Percentiles rank a stretch among this genome's conserved stretches.
These are phyloP conservation scores for Bombus cullumanus DNA, from an alignment of 1,140 invertebrate genomes.

Conservation along the genomic window DNA sequence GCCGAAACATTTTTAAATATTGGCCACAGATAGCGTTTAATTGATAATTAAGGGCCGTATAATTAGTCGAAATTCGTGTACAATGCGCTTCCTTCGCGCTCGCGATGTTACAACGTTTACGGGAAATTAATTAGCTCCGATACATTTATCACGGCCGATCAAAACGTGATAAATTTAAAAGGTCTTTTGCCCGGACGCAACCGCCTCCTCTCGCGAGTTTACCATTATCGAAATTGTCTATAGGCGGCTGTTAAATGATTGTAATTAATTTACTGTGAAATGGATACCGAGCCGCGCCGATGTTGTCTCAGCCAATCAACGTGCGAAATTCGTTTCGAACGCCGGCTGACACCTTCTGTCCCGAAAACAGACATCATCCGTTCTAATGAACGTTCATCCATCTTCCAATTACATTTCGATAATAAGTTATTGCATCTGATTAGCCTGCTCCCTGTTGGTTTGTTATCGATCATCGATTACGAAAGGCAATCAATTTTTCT, in stretches of 20 bases:
- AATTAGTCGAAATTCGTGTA: constrained; percentile 52
- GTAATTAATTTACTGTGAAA: constrained; percentile 41
- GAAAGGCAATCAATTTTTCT: too few species aligned
- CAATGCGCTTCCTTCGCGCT: constrained; percentile 36
- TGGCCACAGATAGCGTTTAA: not conserved
- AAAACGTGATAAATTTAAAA: constrained; percentile 62
- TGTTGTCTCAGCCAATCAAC: constrained; percentile 1
- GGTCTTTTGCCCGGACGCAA: constrained; percentile 29
- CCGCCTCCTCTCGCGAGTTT: constrained; percentile 35
- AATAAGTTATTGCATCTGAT: too few species aligned
- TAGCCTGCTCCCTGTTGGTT: too few species aligned
- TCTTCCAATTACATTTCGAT: too few species aligned
- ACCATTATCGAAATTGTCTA: constrained; percentile 66
- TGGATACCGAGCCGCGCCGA: not conserved
- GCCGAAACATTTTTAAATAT: constrained; percentile 13
- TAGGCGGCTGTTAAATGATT: constrained; percentile 39
- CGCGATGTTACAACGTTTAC: constrained; percentile 56
- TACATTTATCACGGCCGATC: constrained; percentile 56
- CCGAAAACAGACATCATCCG: not conserved
- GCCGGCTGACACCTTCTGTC: not conserved
- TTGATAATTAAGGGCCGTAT: constrained; percentile 59
- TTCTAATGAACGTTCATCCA: too few species aligned
- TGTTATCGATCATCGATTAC: too few species aligned
- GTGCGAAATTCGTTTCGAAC: not conserved
- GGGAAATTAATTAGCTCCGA: constrained; percentile 64